Percentiles rank a stretch among this genome's conserved stretches.
These are phyloP conservation scores for Malurus melanocephalus DNA, from an alignment of 2,113 vertebrate genomes.

Conservation along the genomic window DNA sequence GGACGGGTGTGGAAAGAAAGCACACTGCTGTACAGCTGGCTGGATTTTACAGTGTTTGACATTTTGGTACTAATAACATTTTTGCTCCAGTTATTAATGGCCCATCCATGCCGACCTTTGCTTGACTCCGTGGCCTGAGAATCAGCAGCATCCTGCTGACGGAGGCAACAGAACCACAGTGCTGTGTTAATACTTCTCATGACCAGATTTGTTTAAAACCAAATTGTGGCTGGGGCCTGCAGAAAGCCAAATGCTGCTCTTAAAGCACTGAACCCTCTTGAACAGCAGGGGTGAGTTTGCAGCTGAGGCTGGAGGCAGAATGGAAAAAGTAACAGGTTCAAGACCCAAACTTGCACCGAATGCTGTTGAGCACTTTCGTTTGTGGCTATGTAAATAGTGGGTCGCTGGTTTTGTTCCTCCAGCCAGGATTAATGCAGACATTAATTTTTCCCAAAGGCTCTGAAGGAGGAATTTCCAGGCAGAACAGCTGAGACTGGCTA, in stretches of 20 bases:
- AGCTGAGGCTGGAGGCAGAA: background rate
- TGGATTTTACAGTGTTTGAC: background rate
- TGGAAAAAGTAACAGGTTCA: background rate
- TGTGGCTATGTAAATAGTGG: background rate
- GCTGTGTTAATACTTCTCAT: background rate
- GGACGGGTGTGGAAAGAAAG: background rate
- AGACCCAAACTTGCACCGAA: background rate
- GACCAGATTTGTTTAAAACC: background rate
- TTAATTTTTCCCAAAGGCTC: background rate
- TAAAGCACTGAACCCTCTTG: background rate
- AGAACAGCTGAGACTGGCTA: background rate
- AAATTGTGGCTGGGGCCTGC: accelerated
- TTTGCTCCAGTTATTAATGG: constrained; percentile 13
- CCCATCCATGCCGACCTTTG: background rate
- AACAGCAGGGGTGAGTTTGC: background rate
- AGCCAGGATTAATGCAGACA: background rate
- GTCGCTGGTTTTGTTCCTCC: background rate
- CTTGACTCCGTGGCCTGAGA: background rate
- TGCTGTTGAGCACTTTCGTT: accelerated
- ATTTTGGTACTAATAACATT: background rate
- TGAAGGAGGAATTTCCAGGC: background rate
- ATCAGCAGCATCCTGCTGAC: background rate
- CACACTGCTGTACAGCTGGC: background rate
- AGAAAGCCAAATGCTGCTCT: background rate
- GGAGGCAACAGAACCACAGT: background rate